Base-by-base conservation (phyloP, 92 coral and sea anemone genomes). In the Zoanthus sociatus region DNA sequence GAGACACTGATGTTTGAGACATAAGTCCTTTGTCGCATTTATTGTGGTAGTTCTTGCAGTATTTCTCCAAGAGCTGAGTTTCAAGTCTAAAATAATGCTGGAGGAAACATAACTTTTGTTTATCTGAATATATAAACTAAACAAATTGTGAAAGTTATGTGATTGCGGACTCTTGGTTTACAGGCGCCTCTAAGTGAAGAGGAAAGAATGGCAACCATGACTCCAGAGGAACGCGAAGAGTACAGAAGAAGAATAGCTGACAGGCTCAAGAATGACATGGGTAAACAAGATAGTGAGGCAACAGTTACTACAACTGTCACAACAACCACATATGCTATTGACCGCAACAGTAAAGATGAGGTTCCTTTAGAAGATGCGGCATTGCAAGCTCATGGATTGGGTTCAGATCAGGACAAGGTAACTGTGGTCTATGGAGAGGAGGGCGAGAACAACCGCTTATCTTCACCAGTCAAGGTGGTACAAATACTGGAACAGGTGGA, bases 121-220 rank as follows among this genome's bases (percentile, higher is more conserved):
- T 50, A 11, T 11, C 55, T 50, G 7, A 50, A 50, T 1, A 50
- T 50, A 11, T 50, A 50, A 50, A 50, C 55, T 50, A 11, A 50
- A 50, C 9, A 7, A 50, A 50, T 37, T 37, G 42, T 37, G 42
- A 37, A 37, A 2, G 2, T 37, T 37, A 4, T 37, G 42, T 37
- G 42, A 2, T 37, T 37, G 42, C 42, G 42, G 42, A 37, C 17
- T 48, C 46, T 78, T 56, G 67, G 31, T 9, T 82, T 26, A 26
- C 26, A 97, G 99, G 98, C 98, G 17, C 98, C 98, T 47, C 84
- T 93, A 14, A 90, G 92, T 55, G 90, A 89, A 63, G 97, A 90
- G 70, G 99, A 97, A 67, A 90, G 92, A 73, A 90, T 77, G 90
- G 98, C 94, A 2, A 96, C 98, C 58, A 90, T 97, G 99, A 95